phyloP scores from a whole-genome alignment of 2,113 vertebrate genomes.

The Camarhynchus parvulus region DNA sequence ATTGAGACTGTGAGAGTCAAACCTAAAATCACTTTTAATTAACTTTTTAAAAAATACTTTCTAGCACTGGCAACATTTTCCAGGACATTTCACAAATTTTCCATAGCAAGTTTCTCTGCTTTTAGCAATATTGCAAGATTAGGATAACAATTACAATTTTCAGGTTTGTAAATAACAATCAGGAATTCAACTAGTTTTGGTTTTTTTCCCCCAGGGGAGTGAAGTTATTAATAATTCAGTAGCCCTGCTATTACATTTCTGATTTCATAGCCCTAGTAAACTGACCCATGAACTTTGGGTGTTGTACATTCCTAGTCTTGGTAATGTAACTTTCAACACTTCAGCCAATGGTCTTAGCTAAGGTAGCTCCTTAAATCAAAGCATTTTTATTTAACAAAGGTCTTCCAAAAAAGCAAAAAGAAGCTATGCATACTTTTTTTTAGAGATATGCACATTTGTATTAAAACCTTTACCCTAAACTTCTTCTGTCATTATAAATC shows the following conservation, averaged over 20 bases:
- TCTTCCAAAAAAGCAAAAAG: background rate
- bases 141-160: background rate
- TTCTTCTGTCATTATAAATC: background rate
- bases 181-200: background rate
- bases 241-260: background rate
- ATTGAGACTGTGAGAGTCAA: background rate
- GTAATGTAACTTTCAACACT: background rate
- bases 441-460: background rate
- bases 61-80: background rate
- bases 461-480: background rate
- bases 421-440: background rate
- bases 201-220: fast-evolving
- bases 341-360: background rate
- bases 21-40: background rate
- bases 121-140: background rate
- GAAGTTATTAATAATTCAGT: background rate
- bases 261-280: background rate
- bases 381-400: background rate
- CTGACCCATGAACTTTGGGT: background rate
- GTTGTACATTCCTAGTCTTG: background rate
- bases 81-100: background rate
- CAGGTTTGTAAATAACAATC: background rate
- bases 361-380: background rate
- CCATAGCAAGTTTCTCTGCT: background rate
- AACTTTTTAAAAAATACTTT: background rate